Percentiles rank a stretch among this genome's conserved stretches.
phyloP scores from a whole-genome alignment of 2,888 invertebrate species.

The Copidosoma aretas region DNA sequence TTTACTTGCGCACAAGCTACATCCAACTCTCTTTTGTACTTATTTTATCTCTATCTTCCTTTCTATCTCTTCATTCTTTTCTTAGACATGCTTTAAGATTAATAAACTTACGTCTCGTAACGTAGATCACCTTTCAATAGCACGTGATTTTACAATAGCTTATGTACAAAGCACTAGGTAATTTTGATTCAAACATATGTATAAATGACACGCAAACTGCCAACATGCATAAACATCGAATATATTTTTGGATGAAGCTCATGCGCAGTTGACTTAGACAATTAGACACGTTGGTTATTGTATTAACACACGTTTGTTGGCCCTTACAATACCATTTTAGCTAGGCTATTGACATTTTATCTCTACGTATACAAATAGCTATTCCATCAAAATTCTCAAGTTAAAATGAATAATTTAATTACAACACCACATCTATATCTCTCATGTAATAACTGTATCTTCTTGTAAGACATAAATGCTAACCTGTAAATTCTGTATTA shows the following conservation, averaged over 20 bases:
- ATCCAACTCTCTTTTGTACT: slow-evolving; percentile 32
- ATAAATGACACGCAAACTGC: slow-evolving; percentile 13
- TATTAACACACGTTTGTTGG: slow-evolving; percentile 53
- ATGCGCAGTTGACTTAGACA: slow-evolving; percentile 47
- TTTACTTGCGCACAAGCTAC: slow-evolving; percentile 44
- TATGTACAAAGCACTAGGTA: neutral
- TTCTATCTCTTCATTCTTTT: slow-evolving; percentile 2
- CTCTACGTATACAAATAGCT: slow-evolving; percentile 42
- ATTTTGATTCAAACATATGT: neutral
- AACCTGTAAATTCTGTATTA: slow-evolving; percentile 54
- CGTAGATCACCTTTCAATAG: neutral
- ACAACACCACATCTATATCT: neutral
- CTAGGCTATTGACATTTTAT: slow-evolving; percentile 48
- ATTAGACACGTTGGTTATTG: slow-evolving; percentile 51
- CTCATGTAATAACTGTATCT: slow-evolving; percentile 35
- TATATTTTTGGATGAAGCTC: slow-evolving; percentile 46
- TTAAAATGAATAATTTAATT: too few relatives aligned
- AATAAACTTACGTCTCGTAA: too few relatives aligned
- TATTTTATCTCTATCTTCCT: neutral
- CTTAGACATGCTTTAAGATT: slow-evolving; percentile 9
- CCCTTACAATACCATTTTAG: slow-evolving; percentile 53
- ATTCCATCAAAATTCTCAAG: slow-evolving; percentile 30
- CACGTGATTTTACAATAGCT: neutral
- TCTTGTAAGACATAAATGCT: slow-evolving; percentile 41
- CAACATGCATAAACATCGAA: neutral